Evolutionary conservation across 53 echinoderm and acorn worm genomes (phyloP).

Genomic region (Echinometra lucunter): DNA sequence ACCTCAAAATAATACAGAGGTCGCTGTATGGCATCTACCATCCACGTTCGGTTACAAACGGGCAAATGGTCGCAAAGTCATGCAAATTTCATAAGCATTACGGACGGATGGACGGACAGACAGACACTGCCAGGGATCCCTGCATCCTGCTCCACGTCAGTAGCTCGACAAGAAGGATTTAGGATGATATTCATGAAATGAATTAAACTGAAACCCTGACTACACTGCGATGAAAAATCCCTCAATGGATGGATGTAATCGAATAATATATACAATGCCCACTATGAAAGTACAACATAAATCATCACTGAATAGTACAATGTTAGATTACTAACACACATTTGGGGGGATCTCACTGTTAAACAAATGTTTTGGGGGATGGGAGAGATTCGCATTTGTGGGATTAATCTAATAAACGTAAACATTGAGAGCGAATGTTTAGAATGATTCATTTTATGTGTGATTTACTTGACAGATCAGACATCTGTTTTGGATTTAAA

Average conservation of each 20-base stretch:
- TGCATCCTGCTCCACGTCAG: too few relatives aligned
- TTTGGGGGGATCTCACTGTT: slow-evolving; percentile 19
- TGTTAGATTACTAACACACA: not conserved
- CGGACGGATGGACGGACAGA: too few relatives aligned
- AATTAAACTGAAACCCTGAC: too few relatives aligned
- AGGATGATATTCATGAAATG: too few relatives aligned
- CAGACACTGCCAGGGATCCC: too few relatives aligned
- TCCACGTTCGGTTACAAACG: too few relatives aligned
- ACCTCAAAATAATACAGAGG: too few relatives aligned
- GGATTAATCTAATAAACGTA: slow-evolving; percentile 34
- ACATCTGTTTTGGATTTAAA: slow-evolving; percentile 31
- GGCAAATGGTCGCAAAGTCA: too few relatives aligned
- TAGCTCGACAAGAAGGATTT: too few relatives aligned
- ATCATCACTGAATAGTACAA: not conserved
- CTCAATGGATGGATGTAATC: not conserved
- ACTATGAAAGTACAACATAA: not conserved
- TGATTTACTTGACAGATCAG: not conserved
- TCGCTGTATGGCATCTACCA: too few relatives aligned
- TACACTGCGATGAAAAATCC: too few relatives aligned
- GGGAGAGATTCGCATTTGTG: not conserved
- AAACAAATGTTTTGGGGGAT: slow-evolving; percentile 37
- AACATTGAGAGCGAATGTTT: slow-evolving; percentile 37
- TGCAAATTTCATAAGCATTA: too few relatives aligned
- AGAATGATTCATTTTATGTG: slow-evolving; percentile 36
- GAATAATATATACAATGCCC: not conserved